A percentile compares a stretch with the other conserved stretches of the same genome.
Evolutionary conservation across 2,797 vertebrate genomes (phyloP).

Genomic region (Amazona ochrocephala): DNA sequence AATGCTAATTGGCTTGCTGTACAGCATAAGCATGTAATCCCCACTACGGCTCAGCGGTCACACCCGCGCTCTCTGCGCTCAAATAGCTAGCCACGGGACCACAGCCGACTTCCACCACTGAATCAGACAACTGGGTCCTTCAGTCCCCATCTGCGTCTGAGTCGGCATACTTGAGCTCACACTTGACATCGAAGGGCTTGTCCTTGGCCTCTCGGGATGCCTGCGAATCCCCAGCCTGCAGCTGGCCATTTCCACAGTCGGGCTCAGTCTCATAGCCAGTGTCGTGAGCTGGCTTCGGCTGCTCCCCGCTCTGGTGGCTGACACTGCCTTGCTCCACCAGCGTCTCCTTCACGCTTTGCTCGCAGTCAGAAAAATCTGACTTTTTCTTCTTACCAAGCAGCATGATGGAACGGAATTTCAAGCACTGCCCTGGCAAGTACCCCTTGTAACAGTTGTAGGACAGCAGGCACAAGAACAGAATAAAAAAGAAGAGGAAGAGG

Average conservation of each 20-base stretch:
- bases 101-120: not conserved
- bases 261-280: constrained; percentile 95
- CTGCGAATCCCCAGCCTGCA: constrained; percentile 78
- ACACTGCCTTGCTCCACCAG: constrained; percentile 82
- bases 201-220: constrained; percentile 74
- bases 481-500: constrained; percentile 91
- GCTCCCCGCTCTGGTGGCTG: constrained; percentile 85
- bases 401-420: constrained; percentile 85
- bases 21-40: not conserved
- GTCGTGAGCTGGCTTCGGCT: constrained; percentile 85
- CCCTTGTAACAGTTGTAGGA: constrained; percentile 97
- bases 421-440: constrained; percentile 90
- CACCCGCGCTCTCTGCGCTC: not conserved
- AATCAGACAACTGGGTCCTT: not conserved
- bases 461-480: constrained; percentile 88
- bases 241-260: constrained; percentile 86
- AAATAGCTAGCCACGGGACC: not conserved
- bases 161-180: constrained; percentile 91
- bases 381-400: constrained; percentile 88
- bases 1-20: constrained; percentile 2
- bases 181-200: constrained; percentile 92
- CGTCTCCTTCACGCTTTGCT: constrained; percentile 88
- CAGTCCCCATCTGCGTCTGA: constrained; percentile 84
- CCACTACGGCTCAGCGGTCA: not conserved
- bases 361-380: constrained; percentile 86